Conservation (phyloP, 2,113 vertebrate species). For the Tachycineta bicolor region DNA sequence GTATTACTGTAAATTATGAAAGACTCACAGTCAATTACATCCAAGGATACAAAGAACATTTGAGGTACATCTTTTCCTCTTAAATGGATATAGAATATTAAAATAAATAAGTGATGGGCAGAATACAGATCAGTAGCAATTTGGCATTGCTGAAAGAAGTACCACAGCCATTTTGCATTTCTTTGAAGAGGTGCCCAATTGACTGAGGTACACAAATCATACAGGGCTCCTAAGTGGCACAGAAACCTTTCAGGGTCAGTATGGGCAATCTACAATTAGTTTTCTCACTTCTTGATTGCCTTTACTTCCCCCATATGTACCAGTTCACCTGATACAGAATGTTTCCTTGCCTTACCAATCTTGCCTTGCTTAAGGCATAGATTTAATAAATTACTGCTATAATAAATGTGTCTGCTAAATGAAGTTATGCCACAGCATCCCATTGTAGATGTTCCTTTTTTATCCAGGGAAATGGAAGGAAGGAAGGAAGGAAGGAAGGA, state of each 20-base stretch:
- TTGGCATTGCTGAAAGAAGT: neutral
- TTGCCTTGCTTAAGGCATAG: neutral
- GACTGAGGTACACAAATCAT: neutral
- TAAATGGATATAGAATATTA: neutral
- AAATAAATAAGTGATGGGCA: neutral
- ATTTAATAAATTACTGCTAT: neutral
- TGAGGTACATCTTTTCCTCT: neutral
- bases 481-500: neutral
- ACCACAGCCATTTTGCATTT: neutral
- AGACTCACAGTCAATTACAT: conserved; percentile 16
- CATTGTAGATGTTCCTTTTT: neutral
- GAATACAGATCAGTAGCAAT: neutral
- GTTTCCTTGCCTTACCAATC: neutral
- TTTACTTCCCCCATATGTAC: neutral
- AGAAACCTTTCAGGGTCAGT: neutral
- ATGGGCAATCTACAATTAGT: neutral
- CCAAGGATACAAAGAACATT: conserved; percentile 7
- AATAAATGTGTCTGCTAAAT: neutral
- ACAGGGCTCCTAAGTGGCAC: neutral
- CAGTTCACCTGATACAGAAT: neutral
- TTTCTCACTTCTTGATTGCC: neutral
- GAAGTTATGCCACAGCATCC: neutral
- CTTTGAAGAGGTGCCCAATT: neutral
- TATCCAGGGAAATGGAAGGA: neutral
- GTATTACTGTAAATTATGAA: conserved; percentile 13